These are phyloP conservation scores for Rhinolophus ferrumequinum DNA, from an alignment of 2,113 vertebrate genomes.

Conservation along the genomic window DNA sequence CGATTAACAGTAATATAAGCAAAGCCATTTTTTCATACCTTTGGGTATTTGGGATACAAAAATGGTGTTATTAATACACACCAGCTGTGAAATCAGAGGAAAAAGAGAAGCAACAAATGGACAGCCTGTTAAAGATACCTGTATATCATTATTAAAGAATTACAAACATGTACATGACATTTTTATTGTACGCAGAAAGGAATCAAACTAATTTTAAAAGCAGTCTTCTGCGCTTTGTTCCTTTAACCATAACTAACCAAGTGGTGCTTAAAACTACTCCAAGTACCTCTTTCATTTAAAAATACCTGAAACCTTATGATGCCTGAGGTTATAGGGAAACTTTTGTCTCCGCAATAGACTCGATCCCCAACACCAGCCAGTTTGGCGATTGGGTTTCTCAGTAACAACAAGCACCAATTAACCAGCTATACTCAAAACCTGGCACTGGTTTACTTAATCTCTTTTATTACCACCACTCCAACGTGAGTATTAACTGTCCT, in stretches of 20 bases:
- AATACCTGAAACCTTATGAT: background rate
- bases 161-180: background rate
- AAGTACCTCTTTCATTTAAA: background rate
- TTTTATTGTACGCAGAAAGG: background rate
- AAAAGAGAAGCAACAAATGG: background rate
- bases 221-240: background rate
- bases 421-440: background rate
- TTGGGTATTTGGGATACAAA: background rate
- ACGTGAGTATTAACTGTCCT: background rate
- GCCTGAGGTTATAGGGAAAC: background rate
- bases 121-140: background rate
- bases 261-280: background rate
- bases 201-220: conserved; percentile 39
- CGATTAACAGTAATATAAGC: background rate
- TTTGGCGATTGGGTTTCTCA: background rate
- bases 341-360: background rate
- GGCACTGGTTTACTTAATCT: background rate
- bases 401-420: background rate
- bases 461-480: background rate
- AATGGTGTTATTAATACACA: background rate
- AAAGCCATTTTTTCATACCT: background rate
- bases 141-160: background rate
- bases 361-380: background rate
- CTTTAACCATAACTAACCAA: background rate
- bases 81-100: background rate